phyloP scores from a whole-genome alignment of 2,888 invertebrate genomes.

The Aphodius granarius region DNA sequence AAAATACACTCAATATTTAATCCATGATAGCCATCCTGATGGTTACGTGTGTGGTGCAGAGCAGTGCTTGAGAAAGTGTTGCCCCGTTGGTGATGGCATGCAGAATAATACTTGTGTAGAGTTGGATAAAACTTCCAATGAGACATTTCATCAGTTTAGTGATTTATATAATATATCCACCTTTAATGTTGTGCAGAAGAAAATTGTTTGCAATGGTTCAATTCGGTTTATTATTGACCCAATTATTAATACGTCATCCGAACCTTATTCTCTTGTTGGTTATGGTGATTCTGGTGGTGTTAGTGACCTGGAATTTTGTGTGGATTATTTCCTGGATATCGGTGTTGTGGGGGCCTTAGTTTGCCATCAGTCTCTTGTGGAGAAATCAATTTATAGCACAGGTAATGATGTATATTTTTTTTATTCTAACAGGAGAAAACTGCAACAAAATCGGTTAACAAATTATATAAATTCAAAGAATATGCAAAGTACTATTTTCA shows the following conservation, averaged over 20 bases:
- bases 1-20: constrained; percentile 27
- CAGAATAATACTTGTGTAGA: constrained; percentile 21
- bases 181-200: constrained; percentile 15
- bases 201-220: constrained; percentile 21
- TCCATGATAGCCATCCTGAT: constrained; percentile 24
- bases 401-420: constrained; percentile 20
- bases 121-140: constrained; percentile 13
- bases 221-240: constrained; percentile 20
- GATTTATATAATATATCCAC: constrained; percentile 24
- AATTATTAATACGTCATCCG: constrained; percentile 11
- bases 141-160: constrained; percentile 16
- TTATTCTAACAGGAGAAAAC: too few species aligned
- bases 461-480: too few species aligned
- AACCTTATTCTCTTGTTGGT: background rate
- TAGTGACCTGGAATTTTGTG: constrained; percentile 22
- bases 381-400: constrained; percentile 19
- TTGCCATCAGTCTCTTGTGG: constrained; percentile 15
- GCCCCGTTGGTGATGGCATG: constrained; percentile 24
- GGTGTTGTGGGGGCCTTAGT: constrained; percentile 21
- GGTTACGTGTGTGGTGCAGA: constrained; percentile 30
- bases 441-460: too few species aligned
- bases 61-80: constrained; percentile 31
- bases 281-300: background rate
- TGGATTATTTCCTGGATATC: constrained; percentile 28
- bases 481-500: too few species aligned